Percentiles rank a stretch among this genome's conserved stretches.
These are phyloP conservation scores for Drosophila demipolita DNA, from an alignment of 2,888 invertebrate species.

Conservation along the genomic window DNA sequence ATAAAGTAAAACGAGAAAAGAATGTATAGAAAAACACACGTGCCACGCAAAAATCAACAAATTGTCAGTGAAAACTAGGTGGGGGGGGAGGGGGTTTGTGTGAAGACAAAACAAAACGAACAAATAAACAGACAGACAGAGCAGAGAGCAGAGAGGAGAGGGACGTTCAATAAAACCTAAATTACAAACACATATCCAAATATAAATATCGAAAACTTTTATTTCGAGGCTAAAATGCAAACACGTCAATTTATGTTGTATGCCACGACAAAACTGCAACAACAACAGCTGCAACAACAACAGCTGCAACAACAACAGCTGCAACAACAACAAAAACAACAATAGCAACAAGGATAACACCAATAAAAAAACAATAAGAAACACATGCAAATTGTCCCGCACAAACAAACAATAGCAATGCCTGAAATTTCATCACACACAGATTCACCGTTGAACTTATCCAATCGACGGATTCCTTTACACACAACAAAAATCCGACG, in stretches of 20 bases:
- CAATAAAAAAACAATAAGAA: not conserved
- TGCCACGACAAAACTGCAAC: conserved; percentile 16
- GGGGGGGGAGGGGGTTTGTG: not conserved
- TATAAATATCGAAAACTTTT: conserved; percentile 51
- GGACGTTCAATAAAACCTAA: conserved; percentile 68
- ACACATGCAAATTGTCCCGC: conserved; percentile 48
- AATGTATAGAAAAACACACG: conserved; percentile 38
- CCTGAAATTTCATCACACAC: conserved; percentile 27
- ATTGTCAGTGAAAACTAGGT: conserved; percentile 38
- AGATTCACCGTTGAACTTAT: conserved; percentile 21
- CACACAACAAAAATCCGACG: conserved; percentile 24
- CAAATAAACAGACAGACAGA: conserved; percentile 8
- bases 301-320: not conserved
- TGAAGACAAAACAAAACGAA: not conserved
- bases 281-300: not conserved
- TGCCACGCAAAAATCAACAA: conserved; percentile 68
- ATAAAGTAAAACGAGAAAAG: conserved; percentile 34
- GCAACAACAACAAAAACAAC: conserved; percentile 2
- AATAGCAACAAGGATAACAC: conserved; percentile 1
- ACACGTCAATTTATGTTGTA: conserved; percentile 65
- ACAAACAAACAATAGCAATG: conserved; percentile 4
- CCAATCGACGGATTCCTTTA: conserved; percentile 29
- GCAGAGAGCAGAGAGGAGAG: not conserved
- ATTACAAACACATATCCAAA: conserved; percentile 65
- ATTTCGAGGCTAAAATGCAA: conserved; percentile 56